These are phyloP conservation scores for Gnathonemus longibarbis DNA, from an alignment of 2,113 vertebrate species.

Conservation along the genomic window DNA sequence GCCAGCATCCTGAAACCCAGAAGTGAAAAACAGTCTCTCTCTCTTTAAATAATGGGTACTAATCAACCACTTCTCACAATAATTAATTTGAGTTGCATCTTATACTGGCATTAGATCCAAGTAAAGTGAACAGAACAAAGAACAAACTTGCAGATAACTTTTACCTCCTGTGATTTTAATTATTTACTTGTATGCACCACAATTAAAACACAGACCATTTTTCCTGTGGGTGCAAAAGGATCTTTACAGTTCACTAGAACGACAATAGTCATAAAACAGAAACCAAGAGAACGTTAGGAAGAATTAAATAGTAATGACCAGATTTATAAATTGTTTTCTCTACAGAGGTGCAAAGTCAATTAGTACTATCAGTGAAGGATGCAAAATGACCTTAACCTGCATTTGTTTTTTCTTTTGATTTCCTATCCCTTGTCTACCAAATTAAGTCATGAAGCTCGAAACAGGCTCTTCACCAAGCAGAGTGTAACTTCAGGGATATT, in stretches of 20 bases:
- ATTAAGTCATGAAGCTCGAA: not conserved
- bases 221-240: not conserved
- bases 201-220: not conserved
- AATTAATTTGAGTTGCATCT: not conserved
- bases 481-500: not conserved
- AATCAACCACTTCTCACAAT: not conserved
- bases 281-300: not conserved
- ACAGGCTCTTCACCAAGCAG: not conserved
- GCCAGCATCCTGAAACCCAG: not conserved
- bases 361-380: not conserved
- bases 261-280: not conserved
- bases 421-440: not conserved
- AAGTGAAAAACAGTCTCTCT: not conserved
- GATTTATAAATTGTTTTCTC: not conserved
- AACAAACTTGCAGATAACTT: not conserved
- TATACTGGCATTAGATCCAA: not conserved
- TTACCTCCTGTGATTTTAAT: not conserved
- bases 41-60: not conserved
- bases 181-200: not conserved
- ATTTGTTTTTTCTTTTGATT: not conserved
- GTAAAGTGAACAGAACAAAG: not conserved
- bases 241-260: not conserved
- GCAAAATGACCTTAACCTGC: not conserved
- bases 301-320: not conserved
- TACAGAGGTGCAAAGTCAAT: not conserved